These are phyloP conservation scores for Anseranas semipalmata DNA, from an alignment of 2,113 vertebrate genomes.

Conservation along the genomic window DNA sequence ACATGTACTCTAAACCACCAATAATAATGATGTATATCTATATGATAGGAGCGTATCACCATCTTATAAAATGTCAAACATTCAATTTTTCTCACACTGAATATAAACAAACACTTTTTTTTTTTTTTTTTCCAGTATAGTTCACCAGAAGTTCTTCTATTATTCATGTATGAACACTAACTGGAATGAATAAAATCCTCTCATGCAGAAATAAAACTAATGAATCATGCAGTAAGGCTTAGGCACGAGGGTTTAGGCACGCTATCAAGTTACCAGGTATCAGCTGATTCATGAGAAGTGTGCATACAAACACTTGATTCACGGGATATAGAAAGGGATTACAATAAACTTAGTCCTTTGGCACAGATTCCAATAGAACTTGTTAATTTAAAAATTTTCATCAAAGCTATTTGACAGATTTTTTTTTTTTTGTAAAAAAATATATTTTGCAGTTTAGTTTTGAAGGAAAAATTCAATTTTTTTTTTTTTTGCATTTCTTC, in stretches of 20 bases:
- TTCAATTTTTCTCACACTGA: not conserved
- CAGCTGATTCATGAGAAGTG: not conserved
- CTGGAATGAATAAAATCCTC: not conserved
- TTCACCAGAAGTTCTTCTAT: not conserved
- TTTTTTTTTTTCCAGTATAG: not conserved
- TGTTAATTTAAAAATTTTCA: not conserved
- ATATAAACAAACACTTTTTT: not conserved
- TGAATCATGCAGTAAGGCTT: not conserved
- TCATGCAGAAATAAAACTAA: not conserved
- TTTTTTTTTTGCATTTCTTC: not conserved
- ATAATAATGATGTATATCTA: not conserved
- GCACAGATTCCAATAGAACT: not conserved
- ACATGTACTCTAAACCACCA: not conserved
- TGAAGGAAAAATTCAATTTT: not conserved
- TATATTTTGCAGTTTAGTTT: not conserved
- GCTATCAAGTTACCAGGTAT: not conserved
- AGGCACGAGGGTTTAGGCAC: not conserved
- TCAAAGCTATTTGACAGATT: not conserved
- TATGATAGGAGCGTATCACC: not conserved
- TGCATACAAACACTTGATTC: not conserved
- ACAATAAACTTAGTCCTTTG: not conserved
- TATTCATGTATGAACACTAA: conserved; percentile 1
- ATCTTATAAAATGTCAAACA: not conserved
- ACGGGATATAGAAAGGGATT: not conserved
- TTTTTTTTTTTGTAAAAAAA: not conserved